Evolutionary conservation across 2,797 vertebrate genomes (phyloP).

Genomic region (Gymnodraco acuticeps): DNA sequence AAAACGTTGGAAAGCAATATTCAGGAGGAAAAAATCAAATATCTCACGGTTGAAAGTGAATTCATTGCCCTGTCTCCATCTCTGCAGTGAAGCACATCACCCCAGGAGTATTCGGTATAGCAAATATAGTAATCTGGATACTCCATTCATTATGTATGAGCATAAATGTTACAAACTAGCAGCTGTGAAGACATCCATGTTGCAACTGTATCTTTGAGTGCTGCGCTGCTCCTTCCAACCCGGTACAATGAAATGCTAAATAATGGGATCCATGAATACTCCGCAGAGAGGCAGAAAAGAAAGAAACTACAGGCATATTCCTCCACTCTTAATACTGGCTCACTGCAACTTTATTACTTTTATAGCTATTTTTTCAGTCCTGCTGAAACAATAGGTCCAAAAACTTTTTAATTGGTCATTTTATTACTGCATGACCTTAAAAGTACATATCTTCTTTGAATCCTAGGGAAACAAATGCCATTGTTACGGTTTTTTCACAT

Average conservation of each 20-base stretch:
- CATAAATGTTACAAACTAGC: constrained; percentile 83
- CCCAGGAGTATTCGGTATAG: constrained; percentile 73
- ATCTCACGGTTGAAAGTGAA: constrained; percentile 68
- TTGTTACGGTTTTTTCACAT: constrained; percentile 36
- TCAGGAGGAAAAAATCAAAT: constrained; percentile 52
- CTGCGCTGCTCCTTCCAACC: constrained; percentile 55
- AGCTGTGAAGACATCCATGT: constrained; percentile 72
- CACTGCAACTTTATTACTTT: constrained; percentile 49
- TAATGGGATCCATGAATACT: constrained; percentile 60
- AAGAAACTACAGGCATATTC: constrained; percentile 30
- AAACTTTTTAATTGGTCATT: constrained; percentile 25
- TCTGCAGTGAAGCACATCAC: constrained; percentile 60
- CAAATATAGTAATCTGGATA: constrained; percentile 76
- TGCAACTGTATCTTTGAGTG: constrained; percentile 66
- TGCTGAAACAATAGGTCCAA: constrained; percentile 16
- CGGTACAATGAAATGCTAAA: constrained; percentile 55
- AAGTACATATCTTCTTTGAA: constrained; percentile 3
- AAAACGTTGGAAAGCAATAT: constrained; percentile 35
- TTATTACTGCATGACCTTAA: constrained; percentile 31
- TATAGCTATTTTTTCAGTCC: constrained; percentile 37
- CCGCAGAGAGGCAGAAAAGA: constrained; percentile 36
- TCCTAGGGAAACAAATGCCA: constrained; percentile 1
- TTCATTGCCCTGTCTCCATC: constrained; percentile 66
- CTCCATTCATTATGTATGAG: constrained; percentile 84
- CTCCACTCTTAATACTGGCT: constrained; percentile 27